A percentile compares a stretch with the other conserved stretches of the same genome.
These are phyloP conservation scores for Pungitius pungitius DNA, from an alignment of 2,113 vertebrate genomes.

Conservation along the genomic window DNA sequence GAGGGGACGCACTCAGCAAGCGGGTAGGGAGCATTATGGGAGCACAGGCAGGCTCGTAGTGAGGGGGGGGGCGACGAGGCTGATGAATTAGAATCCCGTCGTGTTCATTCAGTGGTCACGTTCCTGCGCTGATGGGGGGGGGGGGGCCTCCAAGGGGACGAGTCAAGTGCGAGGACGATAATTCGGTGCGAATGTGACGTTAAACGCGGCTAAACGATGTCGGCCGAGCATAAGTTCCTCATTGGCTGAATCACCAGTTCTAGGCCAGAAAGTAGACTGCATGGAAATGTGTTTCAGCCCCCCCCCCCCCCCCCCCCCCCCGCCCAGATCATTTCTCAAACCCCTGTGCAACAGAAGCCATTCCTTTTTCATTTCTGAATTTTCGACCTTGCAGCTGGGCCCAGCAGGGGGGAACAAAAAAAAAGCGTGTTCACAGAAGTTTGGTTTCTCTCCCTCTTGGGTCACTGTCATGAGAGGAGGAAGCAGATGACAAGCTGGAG, in stretches of 20 bases:
- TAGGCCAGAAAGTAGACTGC: conserved; percentile 30
- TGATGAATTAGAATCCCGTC: conserved; percentile 30
- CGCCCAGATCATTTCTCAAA: not conserved
- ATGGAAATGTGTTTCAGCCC: conserved; percentile 6
- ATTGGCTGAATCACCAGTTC: conserved; percentile 39
- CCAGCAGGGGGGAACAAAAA: not conserved
- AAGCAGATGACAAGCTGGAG: conserved; percentile 48
- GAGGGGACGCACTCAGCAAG: conserved; percentile 90
- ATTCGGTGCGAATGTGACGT: conserved; percentile 60
- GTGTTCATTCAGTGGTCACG: conserved; percentile 44
- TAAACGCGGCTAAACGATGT: conserved; percentile 68
- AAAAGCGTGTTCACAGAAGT: not conserved
- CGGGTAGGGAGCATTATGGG: too few relatives aligned
- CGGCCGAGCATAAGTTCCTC: too few relatives aligned
- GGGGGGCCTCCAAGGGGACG: conserved; percentile 25
- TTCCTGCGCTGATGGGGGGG: conserved; percentile 41
- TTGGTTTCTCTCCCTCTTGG: conserved; percentile 15
- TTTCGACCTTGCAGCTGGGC: not conserved
- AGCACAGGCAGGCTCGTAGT: too few relatives aligned
- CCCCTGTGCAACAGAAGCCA: not conserved
- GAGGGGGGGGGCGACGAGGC: too few relatives aligned
- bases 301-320: not conserved
- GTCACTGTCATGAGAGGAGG: conserved; percentile 33
- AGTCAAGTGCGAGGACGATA: conserved; percentile 49
- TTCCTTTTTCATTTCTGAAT: not conserved